Evolutionary conservation across 2,888 invertebrate species (phyloP).

Genomic region (Apodemia mormo): DNA sequence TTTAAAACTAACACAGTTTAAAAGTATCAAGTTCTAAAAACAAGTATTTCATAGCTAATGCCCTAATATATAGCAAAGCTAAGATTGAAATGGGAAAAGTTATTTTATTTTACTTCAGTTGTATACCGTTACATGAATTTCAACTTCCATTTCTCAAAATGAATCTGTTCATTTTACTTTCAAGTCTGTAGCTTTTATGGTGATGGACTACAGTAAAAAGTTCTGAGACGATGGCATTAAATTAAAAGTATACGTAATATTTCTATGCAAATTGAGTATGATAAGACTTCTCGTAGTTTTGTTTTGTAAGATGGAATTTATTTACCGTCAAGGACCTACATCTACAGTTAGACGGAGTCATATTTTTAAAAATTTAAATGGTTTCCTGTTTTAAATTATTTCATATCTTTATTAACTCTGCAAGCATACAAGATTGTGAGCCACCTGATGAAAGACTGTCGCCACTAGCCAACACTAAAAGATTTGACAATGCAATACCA

Average conservation of each 20-base stretch:
- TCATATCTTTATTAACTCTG: too few relatives aligned
- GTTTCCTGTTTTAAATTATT: too few relatives aligned
- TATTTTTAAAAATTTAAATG: too few relatives aligned
- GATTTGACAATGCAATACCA: too few relatives aligned
- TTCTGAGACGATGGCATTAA: constrained; percentile 13
- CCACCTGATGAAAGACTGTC: too few relatives aligned
- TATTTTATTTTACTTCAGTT: constrained; percentile 9
- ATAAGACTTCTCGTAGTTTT: background rate
- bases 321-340: too few relatives aligned
- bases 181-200: constrained; percentile 6
- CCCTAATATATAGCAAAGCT: background rate
- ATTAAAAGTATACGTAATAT: constrained; percentile 2
- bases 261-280: constrained; percentile 15
- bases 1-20: too few relatives aligned
- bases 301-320: background rate
- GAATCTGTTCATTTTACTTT: constrained; percentile 18
- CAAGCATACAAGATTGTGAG: too few relatives aligned
- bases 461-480: too few relatives aligned
- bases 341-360: background rate
- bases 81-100: constrained; percentile 7
- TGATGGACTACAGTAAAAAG: constrained; percentile 16
- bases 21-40: background rate
- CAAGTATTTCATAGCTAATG: background rate
- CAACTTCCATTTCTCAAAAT: constrained; percentile 16
- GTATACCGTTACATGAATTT: constrained; percentile 13